Evolutionary conservation across 2,888 invertebrate species (phyloP), one percentile per base, ranked within the genome.

Genomic region (Heliconius sara): DNA sequence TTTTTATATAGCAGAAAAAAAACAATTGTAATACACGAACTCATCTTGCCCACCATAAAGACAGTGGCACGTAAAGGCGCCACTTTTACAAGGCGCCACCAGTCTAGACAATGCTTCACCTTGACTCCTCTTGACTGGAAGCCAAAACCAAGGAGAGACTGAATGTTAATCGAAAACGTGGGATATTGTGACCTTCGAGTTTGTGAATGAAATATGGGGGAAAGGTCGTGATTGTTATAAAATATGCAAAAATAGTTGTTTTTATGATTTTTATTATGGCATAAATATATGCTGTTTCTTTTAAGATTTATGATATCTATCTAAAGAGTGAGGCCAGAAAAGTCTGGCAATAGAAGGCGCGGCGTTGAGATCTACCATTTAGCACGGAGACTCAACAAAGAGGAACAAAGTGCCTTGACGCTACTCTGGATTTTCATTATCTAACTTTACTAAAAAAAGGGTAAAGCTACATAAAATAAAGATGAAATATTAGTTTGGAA

Each of bases 91-190:
- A 57, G 82, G 80, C 81, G 79, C 82, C 83, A 27, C 34, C 43
- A 77, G 81, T 82, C 79, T 81, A 83, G 81, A 81, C 83, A 63
- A 70, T 60, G 73, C 70, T 80, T 80, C 77, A 80, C 80, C 80
- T 80, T 80, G 77, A 79, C 68, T 74, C 67, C 22, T 63, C 74
- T 80, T 77, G 77, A 79, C 67, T 79, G 39, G 30, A 68, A 74
- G 74, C 68, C 78, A 68, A 67, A 60, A 57, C 22, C 12, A 22
- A 12, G 47, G 19, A 74, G 19, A 74, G 7, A 30, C 25, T 3
- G 22, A 60, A 30, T 19, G 39, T 30, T 65, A 52, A 71, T 79
- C 63, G 19, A 34, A 76, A 76, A 30, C 76, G 30, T 52, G 76
- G 16, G 43, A 43, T 10, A n/a, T 47, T 75, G 68, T 67, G 60